Evolutionary conservation across 2,113 vertebrate genomes (phyloP).

Genomic region (Cettia cetti): DNA sequence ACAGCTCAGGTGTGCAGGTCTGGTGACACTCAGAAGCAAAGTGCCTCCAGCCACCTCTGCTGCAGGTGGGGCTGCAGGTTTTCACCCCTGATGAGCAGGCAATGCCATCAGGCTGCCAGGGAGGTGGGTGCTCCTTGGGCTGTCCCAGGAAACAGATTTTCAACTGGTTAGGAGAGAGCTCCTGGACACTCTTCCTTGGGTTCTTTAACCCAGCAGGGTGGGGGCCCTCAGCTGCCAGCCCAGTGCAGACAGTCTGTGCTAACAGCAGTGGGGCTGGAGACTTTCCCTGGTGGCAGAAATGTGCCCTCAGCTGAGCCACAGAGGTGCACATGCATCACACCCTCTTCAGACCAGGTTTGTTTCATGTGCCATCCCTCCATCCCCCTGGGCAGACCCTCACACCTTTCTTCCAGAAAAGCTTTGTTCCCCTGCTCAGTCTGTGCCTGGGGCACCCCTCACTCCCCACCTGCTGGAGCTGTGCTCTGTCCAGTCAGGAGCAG

Average conservation of each 20-base stretch:
- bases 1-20: neutral
- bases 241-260: neutral
- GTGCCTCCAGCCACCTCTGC: neutral
- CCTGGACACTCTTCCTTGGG: neutral
- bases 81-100: neutral
- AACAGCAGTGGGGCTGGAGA: neutral
- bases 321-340: accelerated
- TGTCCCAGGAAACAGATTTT: neutral
- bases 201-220: neutral
- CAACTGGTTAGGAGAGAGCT: neutral
- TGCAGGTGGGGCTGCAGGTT: neutral
- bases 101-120: neutral
- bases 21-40: neutral
- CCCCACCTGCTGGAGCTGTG: neutral
- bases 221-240: neutral
- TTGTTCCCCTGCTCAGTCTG: neutral
- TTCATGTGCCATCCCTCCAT: neutral
- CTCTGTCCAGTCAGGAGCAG: neutral
- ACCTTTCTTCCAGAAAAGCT: neutral
- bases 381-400: neutral
- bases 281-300: neutral
- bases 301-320: neutral
- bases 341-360: neutral
- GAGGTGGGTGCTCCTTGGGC: accelerated
- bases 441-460: neutral